phyloP scores from a whole-genome alignment of 2,888 invertebrate genomes.

The Eupithecia insigniata region DNA sequence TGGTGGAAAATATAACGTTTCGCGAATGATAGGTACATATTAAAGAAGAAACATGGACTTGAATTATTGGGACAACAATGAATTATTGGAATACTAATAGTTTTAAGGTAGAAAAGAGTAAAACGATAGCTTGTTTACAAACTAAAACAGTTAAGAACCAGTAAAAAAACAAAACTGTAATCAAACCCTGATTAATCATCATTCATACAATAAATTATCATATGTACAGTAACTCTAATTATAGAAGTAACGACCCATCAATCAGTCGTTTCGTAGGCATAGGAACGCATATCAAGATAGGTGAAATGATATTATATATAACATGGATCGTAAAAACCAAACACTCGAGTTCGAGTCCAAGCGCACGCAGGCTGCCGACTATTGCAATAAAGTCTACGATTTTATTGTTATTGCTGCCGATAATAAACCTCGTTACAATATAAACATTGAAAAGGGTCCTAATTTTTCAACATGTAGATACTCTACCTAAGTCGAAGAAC shows the following conservation, averaged over 20 bases:
- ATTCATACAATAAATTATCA: constrained; percentile 32
- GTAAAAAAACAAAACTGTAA: neutral
- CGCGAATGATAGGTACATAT: constrained; percentile 26
- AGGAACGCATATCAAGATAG: constrained; percentile 53
- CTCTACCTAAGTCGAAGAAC: neutral
- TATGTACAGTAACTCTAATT: constrained; percentile 29
- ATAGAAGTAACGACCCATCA: constrained; percentile 36
- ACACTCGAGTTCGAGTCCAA: constrained; percentile 65
- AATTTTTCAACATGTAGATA: constrained; percentile 13
- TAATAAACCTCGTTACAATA: constrained; percentile 60
- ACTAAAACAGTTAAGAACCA: neutral
- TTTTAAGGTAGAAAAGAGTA: neutral
- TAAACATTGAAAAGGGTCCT: constrained; percentile 45
- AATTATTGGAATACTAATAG: neutral
- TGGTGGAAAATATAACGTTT: constrained; percentile 30
- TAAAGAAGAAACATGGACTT: neutral
- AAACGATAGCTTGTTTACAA: neutral
- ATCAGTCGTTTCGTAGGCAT: constrained; percentile 38
- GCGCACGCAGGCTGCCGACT: constrained; percentile 54
- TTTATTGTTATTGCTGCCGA: constrained; percentile 66
- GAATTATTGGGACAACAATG: neutral
- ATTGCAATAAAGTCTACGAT: constrained; percentile 65
- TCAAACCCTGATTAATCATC: neutral
- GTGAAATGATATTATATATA: constrained; percentile 67
- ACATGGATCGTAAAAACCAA: constrained; percentile 64